These are phyloP conservation scores for Eilema depressum DNA, from an alignment of 2,888 invertebrate genomes.

Conservation along the genomic window DNA sequence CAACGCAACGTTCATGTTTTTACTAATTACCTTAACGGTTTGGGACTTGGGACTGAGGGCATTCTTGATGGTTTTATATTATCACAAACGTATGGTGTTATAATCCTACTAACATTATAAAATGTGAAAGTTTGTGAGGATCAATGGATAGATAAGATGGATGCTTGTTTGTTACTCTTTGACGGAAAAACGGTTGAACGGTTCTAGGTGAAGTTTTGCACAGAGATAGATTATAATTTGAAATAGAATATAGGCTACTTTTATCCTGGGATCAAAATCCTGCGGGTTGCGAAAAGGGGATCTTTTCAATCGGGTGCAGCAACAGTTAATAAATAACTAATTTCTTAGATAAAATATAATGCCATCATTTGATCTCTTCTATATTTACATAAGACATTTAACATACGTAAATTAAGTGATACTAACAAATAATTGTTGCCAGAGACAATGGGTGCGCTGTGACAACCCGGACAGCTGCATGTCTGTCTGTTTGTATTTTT, in stretches of 20 bases:
- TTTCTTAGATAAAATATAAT: neutral
- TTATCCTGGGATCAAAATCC: neutral
- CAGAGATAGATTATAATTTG: neutral
- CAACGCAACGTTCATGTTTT: neutral
- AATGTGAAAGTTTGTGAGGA: neutral
- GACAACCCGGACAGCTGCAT: slow-evolving; percentile 54
- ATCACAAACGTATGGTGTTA: neutral
- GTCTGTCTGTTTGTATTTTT: slow-evolving; percentile 61
- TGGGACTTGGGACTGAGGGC: slow-evolving; percentile 5
- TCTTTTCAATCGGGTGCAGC: neutral
- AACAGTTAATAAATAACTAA: neutral
- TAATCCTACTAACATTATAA: neutral
- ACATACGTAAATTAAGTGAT: slow-evolving; percentile 38
- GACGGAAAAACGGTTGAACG: neutral
- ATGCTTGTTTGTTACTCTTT: neutral
- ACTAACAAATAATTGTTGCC: slow-evolving; percentile 42
- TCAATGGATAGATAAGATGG: neutral
- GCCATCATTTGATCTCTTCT: slow-evolving; percentile 23
- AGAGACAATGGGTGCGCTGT: slow-evolving; percentile 46
- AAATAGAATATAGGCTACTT: neutral
- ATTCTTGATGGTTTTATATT: neutral
- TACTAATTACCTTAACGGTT: slow-evolving; percentile 7
- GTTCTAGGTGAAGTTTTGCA: neutral
- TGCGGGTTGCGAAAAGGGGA: neutral
- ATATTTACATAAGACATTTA: slow-evolving; percentile 28